Evolutionary conservation across 2,888 invertebrate species (phyloP), one percentile per base, ranked within the genome.

Genomic region (Clistopyga incitator): DNA sequence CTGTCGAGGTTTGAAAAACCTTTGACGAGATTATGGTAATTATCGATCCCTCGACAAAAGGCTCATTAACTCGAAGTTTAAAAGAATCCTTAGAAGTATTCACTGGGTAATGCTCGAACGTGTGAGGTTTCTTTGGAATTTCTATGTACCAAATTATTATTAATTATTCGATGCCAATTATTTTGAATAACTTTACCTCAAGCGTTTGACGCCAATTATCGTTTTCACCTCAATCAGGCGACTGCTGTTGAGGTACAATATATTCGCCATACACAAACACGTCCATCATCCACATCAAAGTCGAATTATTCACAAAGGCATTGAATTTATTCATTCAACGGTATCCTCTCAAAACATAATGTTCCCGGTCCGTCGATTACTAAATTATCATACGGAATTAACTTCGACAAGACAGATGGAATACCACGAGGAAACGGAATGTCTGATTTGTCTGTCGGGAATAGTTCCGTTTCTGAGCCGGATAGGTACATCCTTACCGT

Each of bases 401-500:
- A 38, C 64, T 20, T 38, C 64, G 38, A 50, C 11, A 68, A 50
- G 50, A 52, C 13, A 29, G 29, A 52, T 50, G 50, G 38, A 20
- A 10, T 23, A 29, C 11, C 18, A 11, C 15, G 3, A 56, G 38
- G 11, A 42, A 20, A 4, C 20, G 10, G 52, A 4, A 10, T 23
- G 71, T 34, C 52, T 50, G 50, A 42, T 71, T 34, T 54, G 56
- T 23, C 56, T 71, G 34, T n/a, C 67, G 47, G 45, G 25, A 11
- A 50, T 25, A 29, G 29, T n/a, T 11, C 11, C 25, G 45, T 45
- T 25, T 67, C 47, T 23, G 10, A 47, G 42, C 47, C 67, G 56
- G 50, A 80, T 74, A 47, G 64, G 6, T 45, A 67, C 34, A 23
- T 50, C 38, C 74, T 82, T 75, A n/a, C 54, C 47, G 54, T 47